Evolutionary conservation across 2,888 invertebrate species (phyloP), one percentile per base, ranked within the genome.

Genomic region (Oligia fasciuncula): DNA sequence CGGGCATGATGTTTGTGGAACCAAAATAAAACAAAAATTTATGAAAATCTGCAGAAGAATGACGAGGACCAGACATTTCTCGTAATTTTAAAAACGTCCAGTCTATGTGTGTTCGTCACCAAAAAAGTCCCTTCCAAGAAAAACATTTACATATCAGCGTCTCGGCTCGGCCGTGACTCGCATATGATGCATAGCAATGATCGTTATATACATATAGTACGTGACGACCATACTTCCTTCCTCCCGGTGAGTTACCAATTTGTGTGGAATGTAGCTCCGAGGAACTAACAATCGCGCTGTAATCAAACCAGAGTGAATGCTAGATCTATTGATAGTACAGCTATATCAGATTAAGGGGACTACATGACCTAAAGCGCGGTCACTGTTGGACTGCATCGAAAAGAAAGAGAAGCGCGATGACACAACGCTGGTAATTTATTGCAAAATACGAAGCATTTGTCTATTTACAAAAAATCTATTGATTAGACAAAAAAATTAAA

Each of bases 151-250:
- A 74, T 29, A 51, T 35, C 68, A 51, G 11, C 23, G 72, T 35
- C 60, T 62, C 35, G 67, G 23, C 29, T 62, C 35, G 67, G 23
- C 29, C 75, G 72, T 76, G 75, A 73, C 63, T 63, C 43, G 85
- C 69, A 62, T 76, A 77, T 71, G 65, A 78, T 83, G 76, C 80
- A 84, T 79, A 76, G 67, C 65, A 81, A 80, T 87, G 72, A 69
- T 67, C 65, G 65, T 76, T 76, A 63, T 46, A 66, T 46, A 29
- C 29, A 29, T 29, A 57, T 65, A 66, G 73, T 63, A 68, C 73
- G 85, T 84, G 79, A 76, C 81, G 75, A 79, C 23, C 72, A 43
- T 13, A 79, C 87, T 84, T 86, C 86, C 86, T 87, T 84, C 85
- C 81, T 51, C 65, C 23, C n/a, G 51, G 68, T 73, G 66, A 71